Conservation (phyloP, 1,140 invertebrate genomes). For the Drosophila elegans region DNA sequence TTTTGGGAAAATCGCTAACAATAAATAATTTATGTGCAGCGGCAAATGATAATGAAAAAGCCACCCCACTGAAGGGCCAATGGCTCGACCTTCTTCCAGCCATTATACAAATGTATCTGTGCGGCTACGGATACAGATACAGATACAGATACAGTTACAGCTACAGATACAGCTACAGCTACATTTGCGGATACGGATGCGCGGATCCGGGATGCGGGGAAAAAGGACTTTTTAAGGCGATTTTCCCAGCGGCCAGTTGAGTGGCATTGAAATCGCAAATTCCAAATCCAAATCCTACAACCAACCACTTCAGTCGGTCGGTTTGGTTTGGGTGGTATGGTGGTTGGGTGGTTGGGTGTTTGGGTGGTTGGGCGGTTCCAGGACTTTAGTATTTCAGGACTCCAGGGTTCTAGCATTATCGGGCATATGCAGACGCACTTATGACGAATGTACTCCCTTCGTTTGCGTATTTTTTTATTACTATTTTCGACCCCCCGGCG, state of each 20-base stretch:
- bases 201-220: constrained; percentile 40
- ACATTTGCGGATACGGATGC: constrained; percentile 3
- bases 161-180: constrained; percentile 3
- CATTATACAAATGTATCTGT: constrained; percentile 40
- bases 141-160: constrained; percentile 3
- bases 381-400: no score
- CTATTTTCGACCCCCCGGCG: constrained; percentile 27
- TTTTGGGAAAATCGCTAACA: constrained; percentile 82
- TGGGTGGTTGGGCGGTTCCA: constrained; percentile 1
- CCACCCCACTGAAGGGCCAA: constrained; percentile 72
- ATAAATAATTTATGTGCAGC: constrained; percentile 81
- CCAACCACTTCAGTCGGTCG: constrained; percentile 70
- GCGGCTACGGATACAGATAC: constrained; percentile 6
- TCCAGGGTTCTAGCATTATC: constrained; percentile 55
- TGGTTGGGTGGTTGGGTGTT: not conserved
- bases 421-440: constrained; percentile 62
- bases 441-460: constrained; percentile 61
- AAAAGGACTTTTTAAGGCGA: constrained; percentile 77
- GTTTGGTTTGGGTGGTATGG: not conserved
- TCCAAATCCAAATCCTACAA: constrained; percentile 70
- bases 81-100: constrained; percentile 61
- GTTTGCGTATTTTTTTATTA: constrained; percentile 14
- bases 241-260: constrained; percentile 77
- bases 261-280: constrained; percentile 75
- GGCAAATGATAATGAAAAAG: constrained; percentile 81